A percentile compares a stretch with the other conserved stretches of the same genome.
These are phyloP conservation scores for Eufriesea mexicana DNA, from an alignment of 1,140 invertebrate species.

Conservation along the genomic window DNA sequence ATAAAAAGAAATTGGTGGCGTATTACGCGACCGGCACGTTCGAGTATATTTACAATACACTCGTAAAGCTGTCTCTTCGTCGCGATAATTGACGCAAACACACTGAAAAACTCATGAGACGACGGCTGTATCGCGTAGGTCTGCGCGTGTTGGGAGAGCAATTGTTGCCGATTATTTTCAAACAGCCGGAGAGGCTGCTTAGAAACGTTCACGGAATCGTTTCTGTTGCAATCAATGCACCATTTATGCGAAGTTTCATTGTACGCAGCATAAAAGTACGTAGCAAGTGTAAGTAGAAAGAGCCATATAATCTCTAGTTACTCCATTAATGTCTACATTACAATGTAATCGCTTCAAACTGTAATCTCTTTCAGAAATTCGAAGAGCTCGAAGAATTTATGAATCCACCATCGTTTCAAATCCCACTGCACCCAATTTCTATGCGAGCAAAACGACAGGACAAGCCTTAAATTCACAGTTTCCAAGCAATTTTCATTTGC, in stretches of 20 bases:
- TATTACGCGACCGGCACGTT: conserved; percentile 42
- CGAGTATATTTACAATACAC: conserved; percentile 49
- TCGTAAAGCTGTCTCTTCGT: conserved; percentile 21
- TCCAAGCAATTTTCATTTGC: background rate
- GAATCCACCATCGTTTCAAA: background rate
- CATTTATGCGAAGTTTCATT: background rate
- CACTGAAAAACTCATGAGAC: conserved; percentile 23
- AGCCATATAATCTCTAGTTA: background rate
- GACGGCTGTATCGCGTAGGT: background rate
- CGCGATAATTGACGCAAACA: conserved; percentile 50
- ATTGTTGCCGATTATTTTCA: conserved; percentile 4
- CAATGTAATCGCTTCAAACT: background rate
- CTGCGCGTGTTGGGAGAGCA: background rate
- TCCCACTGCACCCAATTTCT: background rate
- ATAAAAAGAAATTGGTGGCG: conserved; percentile 45
- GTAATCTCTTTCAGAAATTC: background rate
- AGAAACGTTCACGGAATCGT: background rate
- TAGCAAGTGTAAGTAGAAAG: background rate
- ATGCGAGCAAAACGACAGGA: background rate
- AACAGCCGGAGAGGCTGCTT: background rate
- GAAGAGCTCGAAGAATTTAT: background rate
- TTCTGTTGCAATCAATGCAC: background rate
- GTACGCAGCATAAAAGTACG: background rate
- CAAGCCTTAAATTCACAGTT: background rate
- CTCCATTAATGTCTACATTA: background rate